Evolutionary conservation across 2,113 vertebrate genomes (phyloP).

Genomic region (Channa argus): DNA sequence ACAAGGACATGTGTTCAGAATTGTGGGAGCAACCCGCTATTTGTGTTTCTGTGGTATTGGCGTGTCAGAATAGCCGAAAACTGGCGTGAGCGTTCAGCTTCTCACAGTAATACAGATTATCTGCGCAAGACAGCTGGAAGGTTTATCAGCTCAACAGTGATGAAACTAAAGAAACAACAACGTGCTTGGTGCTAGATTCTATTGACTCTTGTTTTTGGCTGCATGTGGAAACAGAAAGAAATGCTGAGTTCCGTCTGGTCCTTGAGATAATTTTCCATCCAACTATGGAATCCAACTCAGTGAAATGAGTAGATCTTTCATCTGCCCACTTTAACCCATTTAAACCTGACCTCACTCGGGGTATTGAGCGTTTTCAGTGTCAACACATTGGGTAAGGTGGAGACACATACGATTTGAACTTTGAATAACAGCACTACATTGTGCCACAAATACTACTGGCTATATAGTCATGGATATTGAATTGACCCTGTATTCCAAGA

Average conservation of each 20-base stretch:
- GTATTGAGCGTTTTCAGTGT: neutral
- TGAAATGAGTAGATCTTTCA: neutral
- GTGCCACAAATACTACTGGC: no score
- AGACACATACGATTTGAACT: neutral
- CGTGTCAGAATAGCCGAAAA: no score
- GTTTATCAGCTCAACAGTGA: constrained; percentile 3
- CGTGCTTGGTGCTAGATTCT: neutral
- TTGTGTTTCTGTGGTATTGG: neutral
- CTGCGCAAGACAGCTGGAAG: neutral
- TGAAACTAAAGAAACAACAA: neutral
- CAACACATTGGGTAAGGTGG: neutral
- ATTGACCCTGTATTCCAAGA: no score
- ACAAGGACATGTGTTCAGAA: neutral
- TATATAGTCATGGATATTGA: no score
- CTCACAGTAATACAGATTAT: neutral
- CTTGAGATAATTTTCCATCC: no score
- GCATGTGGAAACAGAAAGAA: neutral
- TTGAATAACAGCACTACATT: no score
- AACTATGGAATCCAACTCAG: neutral
- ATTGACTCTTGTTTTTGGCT: constrained; percentile 22
- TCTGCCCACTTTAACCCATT: neutral
- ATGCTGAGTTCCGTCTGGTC: neutral
- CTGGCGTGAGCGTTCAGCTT: neutral
- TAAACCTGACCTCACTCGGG: neutral
- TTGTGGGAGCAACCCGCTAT: neutral